A percentile compares a stretch with the other conserved stretches of the same genome.
Evolutionary conservation across 2,888 invertebrate species (phyloP).

Genomic region (Drosophila neutralis): DNA sequence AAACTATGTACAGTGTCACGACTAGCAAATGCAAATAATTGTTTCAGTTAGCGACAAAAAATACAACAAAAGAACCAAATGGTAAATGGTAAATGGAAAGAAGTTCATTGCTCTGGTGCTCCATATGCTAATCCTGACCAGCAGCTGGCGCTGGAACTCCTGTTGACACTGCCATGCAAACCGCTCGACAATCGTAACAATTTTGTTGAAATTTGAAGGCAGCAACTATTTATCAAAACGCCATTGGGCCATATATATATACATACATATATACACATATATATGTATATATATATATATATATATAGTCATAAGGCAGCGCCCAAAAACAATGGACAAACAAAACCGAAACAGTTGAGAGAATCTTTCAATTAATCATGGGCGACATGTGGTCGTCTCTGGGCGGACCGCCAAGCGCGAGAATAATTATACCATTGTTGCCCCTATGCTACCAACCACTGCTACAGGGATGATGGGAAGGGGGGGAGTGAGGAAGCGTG

Average conservation of each 20-base stretch:
- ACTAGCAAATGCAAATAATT: neutral
- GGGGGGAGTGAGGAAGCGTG: constrained; percentile 16
- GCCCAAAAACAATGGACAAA: constrained; percentile 42
- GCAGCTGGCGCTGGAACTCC: constrained; percentile 32
- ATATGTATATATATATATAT: neutral
- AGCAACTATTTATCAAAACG: constrained; percentile 71
- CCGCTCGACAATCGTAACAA: constrained; percentile 52
- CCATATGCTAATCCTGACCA: constrained; percentile 49
- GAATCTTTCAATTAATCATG: constrained; percentile 77
- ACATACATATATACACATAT: neutral
- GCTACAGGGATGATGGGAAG: neutral
- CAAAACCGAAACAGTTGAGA: constrained; percentile 59
- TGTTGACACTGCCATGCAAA: constrained; percentile 54
- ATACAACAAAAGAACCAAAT: neutral
- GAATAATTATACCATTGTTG: constrained; percentile 71
- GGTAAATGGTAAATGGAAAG: constrained; percentile 1
- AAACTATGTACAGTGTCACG: neutral
- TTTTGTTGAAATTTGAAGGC: constrained; percentile 51
- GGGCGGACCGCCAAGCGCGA: constrained; percentile 70
- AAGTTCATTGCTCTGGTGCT: constrained; percentile 38
- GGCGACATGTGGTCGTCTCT: constrained; percentile 74
- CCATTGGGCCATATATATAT: constrained; percentile 15
- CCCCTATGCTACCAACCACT: constrained; percentile 36
- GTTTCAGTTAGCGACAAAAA: neutral
- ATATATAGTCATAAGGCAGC: constrained; percentile 16